phyloP scores from a whole-genome alignment of 1,140 invertebrate genomes.

The Panulirus ornatus region DNA sequence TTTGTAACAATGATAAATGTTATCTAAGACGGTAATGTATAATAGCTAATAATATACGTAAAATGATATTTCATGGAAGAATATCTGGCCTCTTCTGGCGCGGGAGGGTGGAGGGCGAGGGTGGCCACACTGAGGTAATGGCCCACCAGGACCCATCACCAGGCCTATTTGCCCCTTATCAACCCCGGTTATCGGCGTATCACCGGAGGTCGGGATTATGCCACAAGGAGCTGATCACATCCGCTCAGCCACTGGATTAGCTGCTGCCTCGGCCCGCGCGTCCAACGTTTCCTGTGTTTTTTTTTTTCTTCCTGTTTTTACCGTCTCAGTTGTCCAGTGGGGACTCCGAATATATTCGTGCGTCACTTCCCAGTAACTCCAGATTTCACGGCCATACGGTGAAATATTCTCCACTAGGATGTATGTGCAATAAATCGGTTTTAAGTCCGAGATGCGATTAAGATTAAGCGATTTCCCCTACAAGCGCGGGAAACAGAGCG shows the following conservation, averaged over 20 bases:
- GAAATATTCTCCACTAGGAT: background rate
- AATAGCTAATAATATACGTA: no score
- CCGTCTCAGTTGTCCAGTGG: background rate
- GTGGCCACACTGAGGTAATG: background rate
- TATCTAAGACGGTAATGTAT: no score
- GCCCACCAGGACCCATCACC: slow-evolving; percentile 25
- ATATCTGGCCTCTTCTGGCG: no score
- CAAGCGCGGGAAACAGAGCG: background rate
- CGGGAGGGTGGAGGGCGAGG: background rate
- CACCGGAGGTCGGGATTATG: slow-evolving; percentile 43
- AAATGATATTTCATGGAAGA: no score
- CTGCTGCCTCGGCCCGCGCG: background rate
- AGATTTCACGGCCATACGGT: background rate
- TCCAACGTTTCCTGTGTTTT: background rate
- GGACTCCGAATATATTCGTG: no score
- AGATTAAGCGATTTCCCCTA: slow-evolving; percentile 14
- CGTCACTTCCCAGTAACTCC: no score
- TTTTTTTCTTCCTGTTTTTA: background rate
- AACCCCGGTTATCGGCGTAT: slow-evolving; percentile 40
- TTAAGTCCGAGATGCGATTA: slow-evolving; percentile 27
- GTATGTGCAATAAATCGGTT: background rate
- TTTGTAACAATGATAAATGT: no score
- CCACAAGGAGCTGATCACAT: slow-evolving; percentile 47
- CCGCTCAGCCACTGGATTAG: slow-evolving; percentile 35
- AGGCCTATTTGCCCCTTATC: slow-evolving; percentile 54